Percentiles rank a stretch among this genome's conserved stretches.
phyloP scores from a whole-genome alignment of 2,888 invertebrate genomes.

The Athalia circularis region DNA sequence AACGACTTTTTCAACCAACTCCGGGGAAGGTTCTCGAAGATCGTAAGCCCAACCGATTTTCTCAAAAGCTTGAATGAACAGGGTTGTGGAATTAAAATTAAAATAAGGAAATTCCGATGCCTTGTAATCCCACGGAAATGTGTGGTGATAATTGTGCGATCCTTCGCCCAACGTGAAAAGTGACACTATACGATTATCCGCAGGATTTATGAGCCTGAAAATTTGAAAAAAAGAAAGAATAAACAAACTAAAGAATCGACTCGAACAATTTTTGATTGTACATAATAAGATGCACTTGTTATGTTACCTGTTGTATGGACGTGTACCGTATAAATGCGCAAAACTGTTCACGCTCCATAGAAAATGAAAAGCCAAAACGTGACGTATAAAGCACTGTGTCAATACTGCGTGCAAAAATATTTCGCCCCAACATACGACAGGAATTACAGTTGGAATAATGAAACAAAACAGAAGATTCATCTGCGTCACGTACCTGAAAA shows the following conservation, averaged over 20 bases:
- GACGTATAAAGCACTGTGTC: slow-evolving; percentile 81
- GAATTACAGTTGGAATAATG: slow-evolving; percentile 81
- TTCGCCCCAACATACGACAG: slow-evolving; percentile 82
- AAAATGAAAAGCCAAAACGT: slow-evolving; percentile 82
- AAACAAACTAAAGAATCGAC: background rate
- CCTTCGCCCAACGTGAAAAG: slow-evolving; percentile 26
- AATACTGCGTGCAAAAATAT: slow-evolving; percentile 78
- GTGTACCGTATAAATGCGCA: slow-evolving; percentile 95
- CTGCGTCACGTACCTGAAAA: slow-evolving; percentile 53
- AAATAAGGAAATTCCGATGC: slow-evolving; percentile 23
- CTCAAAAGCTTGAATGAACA: slow-evolving; percentile 8
- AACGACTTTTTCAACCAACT: slow-evolving; percentile 27
- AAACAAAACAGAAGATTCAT: slow-evolving; percentile 90
- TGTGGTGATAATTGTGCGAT: slow-evolving; percentile 33
- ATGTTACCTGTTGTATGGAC: slow-evolving; percentile 92
- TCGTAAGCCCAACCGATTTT: slow-evolving; percentile 32
- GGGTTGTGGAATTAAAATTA: slow-evolving; percentile 19
- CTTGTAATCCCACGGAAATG: slow-evolving; percentile 36
- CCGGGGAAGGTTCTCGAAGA: slow-evolving; percentile 30
- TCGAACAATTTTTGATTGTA: background rate
- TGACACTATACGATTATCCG: slow-evolving; percentile 23
- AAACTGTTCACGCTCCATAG: slow-evolving; percentile 96
- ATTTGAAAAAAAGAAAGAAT: background rate
- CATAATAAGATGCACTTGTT: background rate
- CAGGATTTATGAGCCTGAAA: slow-evolving; percentile 30